Conservation (phyloP, 1,140 invertebrate genomes). For the Apis laboriosa region DNA sequence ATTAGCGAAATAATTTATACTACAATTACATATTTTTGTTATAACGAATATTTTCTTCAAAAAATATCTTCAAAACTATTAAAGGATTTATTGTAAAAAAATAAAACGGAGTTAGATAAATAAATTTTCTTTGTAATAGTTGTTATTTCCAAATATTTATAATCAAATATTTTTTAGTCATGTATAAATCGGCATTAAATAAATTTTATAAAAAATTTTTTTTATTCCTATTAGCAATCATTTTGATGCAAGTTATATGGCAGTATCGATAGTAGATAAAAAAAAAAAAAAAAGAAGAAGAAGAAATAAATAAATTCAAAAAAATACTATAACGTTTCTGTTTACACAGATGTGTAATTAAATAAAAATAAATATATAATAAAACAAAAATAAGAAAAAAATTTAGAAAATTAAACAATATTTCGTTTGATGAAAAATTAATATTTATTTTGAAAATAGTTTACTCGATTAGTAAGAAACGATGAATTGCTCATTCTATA, state of each 20-base stretch:
- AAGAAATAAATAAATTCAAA: no score
- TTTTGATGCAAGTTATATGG: neutral
- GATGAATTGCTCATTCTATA: no score
- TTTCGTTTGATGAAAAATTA: no score
- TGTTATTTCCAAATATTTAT: neutral
- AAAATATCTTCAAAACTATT: slow-evolving; percentile 4
- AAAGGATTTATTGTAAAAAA: neutral
- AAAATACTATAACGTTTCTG: no score
- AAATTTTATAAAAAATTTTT: neutral
- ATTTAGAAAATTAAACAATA: no score
- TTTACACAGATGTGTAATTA: no score
- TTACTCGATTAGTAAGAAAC: no score
- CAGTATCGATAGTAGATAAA: neutral
- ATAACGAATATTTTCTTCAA: neutral
- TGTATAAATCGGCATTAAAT: neutral
- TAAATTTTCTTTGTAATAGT: slow-evolving; percentile 5
- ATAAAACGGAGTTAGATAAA: slow-evolving; percentile 13
- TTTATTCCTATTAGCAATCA: neutral
- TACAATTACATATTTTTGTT: neutral
- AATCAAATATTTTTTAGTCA: neutral
- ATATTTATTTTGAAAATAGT: no score
- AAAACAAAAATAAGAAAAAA: no score
- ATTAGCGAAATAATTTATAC: slow-evolving; percentile 5
- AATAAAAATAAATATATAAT: no score
- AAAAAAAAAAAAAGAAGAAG: no score